These are phyloP conservation scores for Antheraea pernyi DNA, from an alignment of 1,140 invertebrate species.

Conservation along the genomic window DNA sequence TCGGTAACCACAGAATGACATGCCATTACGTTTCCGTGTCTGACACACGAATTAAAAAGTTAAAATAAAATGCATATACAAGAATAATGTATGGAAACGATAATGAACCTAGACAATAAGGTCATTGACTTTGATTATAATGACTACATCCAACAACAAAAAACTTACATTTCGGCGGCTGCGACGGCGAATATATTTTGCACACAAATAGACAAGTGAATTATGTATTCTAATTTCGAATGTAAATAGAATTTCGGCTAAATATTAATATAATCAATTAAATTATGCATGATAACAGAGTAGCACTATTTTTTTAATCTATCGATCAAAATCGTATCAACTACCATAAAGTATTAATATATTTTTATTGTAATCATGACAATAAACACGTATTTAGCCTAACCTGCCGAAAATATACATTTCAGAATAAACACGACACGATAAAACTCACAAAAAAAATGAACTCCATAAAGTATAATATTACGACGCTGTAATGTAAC, in stretches of 20 bases:
- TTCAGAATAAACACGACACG: background rate
- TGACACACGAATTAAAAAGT: background rate
- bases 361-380: background rate
- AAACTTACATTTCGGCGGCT: conserved; percentile 3
- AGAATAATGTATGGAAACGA: background rate
- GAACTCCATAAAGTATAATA: background rate
- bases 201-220: background rate
- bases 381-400: background rate
- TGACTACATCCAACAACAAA: background rate
- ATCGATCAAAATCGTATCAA: too few relatives aligned
- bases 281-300: too few relatives aligned
- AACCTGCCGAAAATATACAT: background rate
- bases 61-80: background rate
- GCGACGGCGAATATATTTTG: background rate
- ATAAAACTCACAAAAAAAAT: background rate
- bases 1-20: background rate
- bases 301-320: too few relatives aligned
- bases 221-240: background rate
- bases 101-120: conserved; percentile 3
- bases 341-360: too few relatives aligned
- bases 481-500: background rate
- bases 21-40: background rate
- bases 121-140: conserved; percentile 9
- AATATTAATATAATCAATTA: too few relatives aligned
- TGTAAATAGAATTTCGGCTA: background rate